Evolutionary conservation across 2,888 invertebrate species (phyloP), one percentile per base, ranked within the genome.

Genomic region (Hypsopygia costalis): DNA sequence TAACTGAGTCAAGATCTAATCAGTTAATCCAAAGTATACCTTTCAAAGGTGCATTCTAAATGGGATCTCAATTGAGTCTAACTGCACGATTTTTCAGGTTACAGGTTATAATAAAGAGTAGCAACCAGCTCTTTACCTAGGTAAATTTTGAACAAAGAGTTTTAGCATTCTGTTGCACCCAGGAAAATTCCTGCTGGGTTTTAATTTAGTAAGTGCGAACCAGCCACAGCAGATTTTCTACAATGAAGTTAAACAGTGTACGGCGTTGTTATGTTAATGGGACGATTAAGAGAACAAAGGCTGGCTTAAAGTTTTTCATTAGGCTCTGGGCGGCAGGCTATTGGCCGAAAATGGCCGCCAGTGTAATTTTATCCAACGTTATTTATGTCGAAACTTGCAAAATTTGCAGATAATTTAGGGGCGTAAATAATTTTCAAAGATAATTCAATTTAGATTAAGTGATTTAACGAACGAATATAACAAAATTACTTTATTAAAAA

Each of bases 231-330:
- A 25, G 25, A 25, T 25, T 25, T 25, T 25, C 25, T 6, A 25
- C 25, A 25, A 8, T 25, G 25, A 25, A 25, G 38, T 49, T 55
- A 34, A 49, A 43, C 29, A 49, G 48, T 56, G 34, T 31, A 31
- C 45, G 27, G 45, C 48, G 52, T 54, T 58, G 44, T 59, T 58
- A 42, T 54, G 54, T 40, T 54, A 59, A 52, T 54, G 47, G 36
- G 42, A 52, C 51, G 52, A 54, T 56, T 59, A 51, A 54, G 44
- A 20, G 44, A 51, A 59, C 57, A 54, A 58, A 56, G 54, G 25
- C 27, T 41, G 8, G 25, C 50, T 1, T 34, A 31, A 49, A 52
- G 48, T 59, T 56, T 55, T 58, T 51, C 55, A 53, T 48, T 49
- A 47, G 34, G 49, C 58, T 45, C 40, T 34, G 41, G 39, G 56